Evolutionary conservation across 2,888 invertebrate species (phyloP).

Genomic region (Tetragonula carbonaria): DNA sequence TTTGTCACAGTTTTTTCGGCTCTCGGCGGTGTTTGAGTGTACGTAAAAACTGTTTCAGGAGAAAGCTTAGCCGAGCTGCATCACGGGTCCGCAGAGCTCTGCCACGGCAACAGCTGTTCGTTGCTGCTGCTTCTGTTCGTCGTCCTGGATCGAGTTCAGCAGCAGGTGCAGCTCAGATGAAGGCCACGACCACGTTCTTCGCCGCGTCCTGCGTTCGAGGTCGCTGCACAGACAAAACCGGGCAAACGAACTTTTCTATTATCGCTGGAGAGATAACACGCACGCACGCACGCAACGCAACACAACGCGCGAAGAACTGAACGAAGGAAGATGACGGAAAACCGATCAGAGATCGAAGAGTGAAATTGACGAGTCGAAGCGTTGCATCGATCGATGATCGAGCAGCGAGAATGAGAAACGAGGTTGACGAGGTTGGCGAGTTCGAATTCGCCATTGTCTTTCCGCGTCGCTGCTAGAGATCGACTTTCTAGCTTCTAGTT

Average conservation of each 20-base stretch:
- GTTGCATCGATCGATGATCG: constrained; percentile 28
- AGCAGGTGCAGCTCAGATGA: constrained; percentile 78
- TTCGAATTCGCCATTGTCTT: constrained; percentile 48
- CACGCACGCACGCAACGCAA: no score
- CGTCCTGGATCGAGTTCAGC: constrained; percentile 70
- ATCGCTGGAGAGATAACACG: constrained; percentile 22
- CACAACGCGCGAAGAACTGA: background rate
- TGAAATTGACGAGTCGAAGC: constrained; percentile 2
- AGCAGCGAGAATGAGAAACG: constrained; percentile 21
- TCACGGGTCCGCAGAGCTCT: constrained; percentile 81
- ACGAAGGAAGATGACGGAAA: background rate
- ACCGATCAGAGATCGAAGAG: background rate
- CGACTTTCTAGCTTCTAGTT: no score
- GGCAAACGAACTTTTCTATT: constrained; percentile 64
- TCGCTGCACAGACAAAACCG: background rate
- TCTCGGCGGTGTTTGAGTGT: constrained; percentile 70
- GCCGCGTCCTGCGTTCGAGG: constrained; percentile 22
- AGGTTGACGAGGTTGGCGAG: constrained; percentile 45
- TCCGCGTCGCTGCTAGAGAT: constrained; percentile 16
- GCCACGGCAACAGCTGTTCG: constrained; percentile 47
- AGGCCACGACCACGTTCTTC: constrained; percentile 56
- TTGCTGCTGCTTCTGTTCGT: constrained; percentile 72
- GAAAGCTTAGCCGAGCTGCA: constrained; percentile 87
- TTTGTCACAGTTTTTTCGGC: no score
- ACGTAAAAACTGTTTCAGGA: constrained; percentile 84